Evolutionary conservation across 2,888 invertebrate species (phyloP).

Genomic region (Carterocephalus palaemon): DNA sequence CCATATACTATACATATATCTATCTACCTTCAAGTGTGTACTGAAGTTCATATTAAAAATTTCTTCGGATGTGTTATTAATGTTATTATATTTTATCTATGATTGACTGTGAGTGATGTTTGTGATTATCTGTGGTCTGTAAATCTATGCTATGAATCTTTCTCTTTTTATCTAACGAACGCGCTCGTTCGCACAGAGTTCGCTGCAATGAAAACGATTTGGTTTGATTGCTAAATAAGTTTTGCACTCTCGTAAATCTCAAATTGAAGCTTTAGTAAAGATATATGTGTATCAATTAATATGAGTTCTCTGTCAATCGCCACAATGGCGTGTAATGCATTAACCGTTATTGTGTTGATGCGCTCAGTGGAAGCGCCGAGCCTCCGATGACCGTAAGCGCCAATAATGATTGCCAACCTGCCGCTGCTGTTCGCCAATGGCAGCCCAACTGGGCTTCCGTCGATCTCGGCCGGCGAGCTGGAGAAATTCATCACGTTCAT

Average conservation of each 20-base stretch:
- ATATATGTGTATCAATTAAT: conserved; percentile 40
- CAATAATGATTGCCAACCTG: conserved; percentile 84
- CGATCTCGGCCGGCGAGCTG: conserved; percentile 80
- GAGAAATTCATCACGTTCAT: conserved; percentile 86
- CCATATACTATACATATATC: too few species aligned
- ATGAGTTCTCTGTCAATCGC: conserved; percentile 37
- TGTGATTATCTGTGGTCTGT: conserved; percentile 32
- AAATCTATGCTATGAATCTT: conserved; percentile 48
- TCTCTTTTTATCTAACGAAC: conserved; percentile 59
- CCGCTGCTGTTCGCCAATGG: conserved; percentile 85
- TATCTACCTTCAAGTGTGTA: too few species aligned
- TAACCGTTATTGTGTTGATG: conserved; percentile 58
- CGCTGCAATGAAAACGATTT: conserved; percentile 45
- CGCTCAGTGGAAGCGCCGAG: conserved; percentile 58
- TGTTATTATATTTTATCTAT: too few species aligned
- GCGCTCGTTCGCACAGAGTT: conserved; percentile 44
- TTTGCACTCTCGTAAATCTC: conserved; percentile 32
- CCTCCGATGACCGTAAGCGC: conserved; percentile 69
- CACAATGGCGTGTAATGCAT: conserved; percentile 48
- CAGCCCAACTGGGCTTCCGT: conserved; percentile 82
- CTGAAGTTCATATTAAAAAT: too few species aligned
- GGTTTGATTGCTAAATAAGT: conserved; percentile 37
- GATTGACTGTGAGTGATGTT: too few species aligned
- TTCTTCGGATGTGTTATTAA: too few species aligned
- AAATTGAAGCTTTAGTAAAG: conserved; percentile 32